Evolutionary conservation across 2,113 vertebrate genomes (phyloP).

Genomic region (human): GRCh38 chr16:24004501-24005000

Average conservation of each 20-base stretch:
- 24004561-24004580: too few species aligned
- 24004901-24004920: neutral
- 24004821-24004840: conserved; percentile 7
- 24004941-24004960: neutral
- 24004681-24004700: neutral
- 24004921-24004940: conserved; percentile 36
- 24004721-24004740: neutral
- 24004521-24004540: too few species aligned
- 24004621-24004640: too few species aligned
- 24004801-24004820: conserved; percentile 3
- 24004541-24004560: too few species aligned
- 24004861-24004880: conserved; percentile 14
- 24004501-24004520: too few species aligned
- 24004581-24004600: too few species aligned
- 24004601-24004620: too few species aligned
- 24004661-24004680: too few species aligned
- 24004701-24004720: neutral
- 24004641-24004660: too few species aligned
- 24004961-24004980: conserved; percentile 24
- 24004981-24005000: neutral
- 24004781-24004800: neutral
- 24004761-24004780: neutral
- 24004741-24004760: neutral
- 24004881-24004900: neutral
- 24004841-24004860: conserved; percentile 9